Percentiles rank a stretch among this genome's conserved stretches.
Evolutionary conservation across 2,888 invertebrate species (phyloP).

Genomic region (Scaeva pyrastri): DNA sequence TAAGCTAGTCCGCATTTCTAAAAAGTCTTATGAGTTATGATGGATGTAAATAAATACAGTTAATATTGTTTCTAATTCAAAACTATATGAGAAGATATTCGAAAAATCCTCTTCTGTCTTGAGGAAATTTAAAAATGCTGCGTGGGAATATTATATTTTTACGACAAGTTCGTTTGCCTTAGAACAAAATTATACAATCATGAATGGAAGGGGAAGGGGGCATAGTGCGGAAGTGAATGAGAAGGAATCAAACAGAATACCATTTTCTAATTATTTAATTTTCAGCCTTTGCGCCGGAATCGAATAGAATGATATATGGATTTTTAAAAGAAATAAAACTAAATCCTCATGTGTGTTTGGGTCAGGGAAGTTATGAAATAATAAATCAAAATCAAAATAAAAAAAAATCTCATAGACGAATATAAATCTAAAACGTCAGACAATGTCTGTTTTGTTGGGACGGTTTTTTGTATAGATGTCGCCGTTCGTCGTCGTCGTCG

Average conservation of each 20-base stretch:
- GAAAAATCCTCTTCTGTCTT: background rate
- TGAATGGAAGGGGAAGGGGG: too few species aligned
- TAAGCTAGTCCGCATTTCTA: too few species aligned
- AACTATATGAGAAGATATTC: constrained; percentile 9
- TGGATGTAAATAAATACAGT: constrained; percentile 16
- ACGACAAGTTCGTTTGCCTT: constrained; percentile 64
- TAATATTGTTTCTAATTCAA: constrained; percentile 6
- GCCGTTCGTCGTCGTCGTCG: too few species aligned
- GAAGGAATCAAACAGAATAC: background rate
- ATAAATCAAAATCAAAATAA: constrained; percentile 47
- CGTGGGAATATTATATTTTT: constrained; percentile 56
- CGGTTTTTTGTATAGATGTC: constrained; percentile 6
- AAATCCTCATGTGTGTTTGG: constrained; percentile 24
- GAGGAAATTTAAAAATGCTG: constrained; percentile 38
- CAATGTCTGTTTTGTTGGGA: constrained; percentile 27
- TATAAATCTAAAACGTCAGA: constrained; percentile 36
- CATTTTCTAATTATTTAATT: constrained; percentile 25
- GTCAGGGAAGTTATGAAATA: constrained; percentile 65
- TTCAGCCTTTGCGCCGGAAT: constrained; percentile 16
- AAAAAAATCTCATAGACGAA: constrained; percentile 11
- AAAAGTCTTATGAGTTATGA: too few species aligned
- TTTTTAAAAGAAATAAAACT: constrained; percentile 23
- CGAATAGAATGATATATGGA: background rate
- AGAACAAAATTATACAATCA: background rate
- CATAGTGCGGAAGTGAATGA: background rate